Evolutionary conservation across 2,113 vertebrate species (phyloP).

Genomic region (Sceloporus tristichus): DNA sequence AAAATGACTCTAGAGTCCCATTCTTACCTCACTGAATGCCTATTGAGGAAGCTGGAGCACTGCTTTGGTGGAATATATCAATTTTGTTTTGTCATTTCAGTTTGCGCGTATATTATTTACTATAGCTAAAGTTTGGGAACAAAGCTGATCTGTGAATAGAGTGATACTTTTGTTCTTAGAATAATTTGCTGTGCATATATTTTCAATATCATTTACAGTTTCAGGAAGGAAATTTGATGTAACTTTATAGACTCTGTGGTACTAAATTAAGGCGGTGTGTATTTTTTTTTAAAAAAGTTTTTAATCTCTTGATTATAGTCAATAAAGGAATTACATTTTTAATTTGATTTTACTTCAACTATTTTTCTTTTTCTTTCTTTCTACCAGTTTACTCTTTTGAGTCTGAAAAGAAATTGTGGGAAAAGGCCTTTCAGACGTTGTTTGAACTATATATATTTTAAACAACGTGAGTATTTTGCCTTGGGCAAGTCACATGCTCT

Average conservation of each 20-base stretch:
- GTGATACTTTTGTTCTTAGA: slow-evolving; percentile 45
- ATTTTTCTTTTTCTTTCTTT: slow-evolving; percentile 16
- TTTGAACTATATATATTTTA: slow-evolving; percentile 17
- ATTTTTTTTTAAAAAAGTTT: slow-evolving; percentile 19
- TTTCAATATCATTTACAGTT: slow-evolving; percentile 12
- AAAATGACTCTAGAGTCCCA: slow-evolving; percentile 48
- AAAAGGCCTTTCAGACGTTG: slow-evolving; percentile 38
- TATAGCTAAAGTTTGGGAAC: slow-evolving; percentile 50
- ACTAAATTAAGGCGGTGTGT: slow-evolving; percentile 50
- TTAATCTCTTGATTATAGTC: slow-evolving; percentile 36
- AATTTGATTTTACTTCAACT: slow-evolving; percentile 21
- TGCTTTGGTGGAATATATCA: slow-evolving; percentile 35
- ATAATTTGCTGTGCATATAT: slow-evolving; percentile 36
- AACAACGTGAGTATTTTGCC: neutral
- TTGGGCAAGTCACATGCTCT: too few relatives aligned
- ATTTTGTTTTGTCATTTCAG: slow-evolving; percentile 55
- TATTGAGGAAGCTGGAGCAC: slow-evolving; percentile 42
- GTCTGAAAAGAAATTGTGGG: slow-evolving; percentile 6
- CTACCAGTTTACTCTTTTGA: neutral
- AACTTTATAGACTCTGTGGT: slow-evolving; percentile 18
- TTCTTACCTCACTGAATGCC: slow-evolving; percentile 34
- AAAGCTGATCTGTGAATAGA: slow-evolving; percentile 50
- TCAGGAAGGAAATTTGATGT: slow-evolving; percentile 53
- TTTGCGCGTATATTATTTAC: slow-evolving; percentile 53
- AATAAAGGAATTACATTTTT: slow-evolving; percentile 48